Base-by-base conservation (phyloP, 1,140 invertebrate genomes). In the Cylas formicarius region DNA sequence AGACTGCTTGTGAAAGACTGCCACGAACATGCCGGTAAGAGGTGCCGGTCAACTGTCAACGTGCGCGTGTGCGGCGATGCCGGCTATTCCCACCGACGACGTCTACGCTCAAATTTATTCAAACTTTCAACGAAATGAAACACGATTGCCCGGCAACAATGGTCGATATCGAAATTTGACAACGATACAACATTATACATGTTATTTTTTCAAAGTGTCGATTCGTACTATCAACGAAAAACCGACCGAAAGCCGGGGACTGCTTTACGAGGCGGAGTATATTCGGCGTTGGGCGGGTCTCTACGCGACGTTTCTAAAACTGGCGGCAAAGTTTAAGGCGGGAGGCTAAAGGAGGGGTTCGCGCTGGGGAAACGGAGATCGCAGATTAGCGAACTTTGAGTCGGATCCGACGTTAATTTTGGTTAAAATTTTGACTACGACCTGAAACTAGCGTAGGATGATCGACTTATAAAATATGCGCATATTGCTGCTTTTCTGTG, bases 31-130 rank as follows among this genome's bases (percentile, higher is more conserved):
- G 28, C 24, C 10, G 11, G 20, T 27, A 36, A 41, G 31, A 39
- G 40, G 38, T 40, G 39, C 24, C 23, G 27, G 24, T 20, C 16
- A n/a, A 17, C 19, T 11, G 10, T 11, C 27, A 22, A 9, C 8
- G 13, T 20, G 11, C 11, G 11, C 7, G 16, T 10, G 17, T 20
- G 7, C 21, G 13, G 24, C 11, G 29, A 22, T 37, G 35, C 19
- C 38, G 24, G 29, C 20, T 7, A 23, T 13, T n/a, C n/a, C n/a
- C n/a, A n/a, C n/a, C 45, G 44, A 45, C 42, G 50, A 44, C 43
- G 46, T 56, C 56, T 58, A 38, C 10, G 24, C n/a, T n/a, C n/a
- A n/a, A n/a, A n/a, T n/a, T n/a, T n/a, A n/a, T 27, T 14, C 22
- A 49, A 29, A 19, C 19, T 37, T 20, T 11, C 22, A 27, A 35